Evolutionary conservation across 2,888 invertebrate genomes (phyloP).

Genomic region (Melangyna quadrimaculata): DNA sequence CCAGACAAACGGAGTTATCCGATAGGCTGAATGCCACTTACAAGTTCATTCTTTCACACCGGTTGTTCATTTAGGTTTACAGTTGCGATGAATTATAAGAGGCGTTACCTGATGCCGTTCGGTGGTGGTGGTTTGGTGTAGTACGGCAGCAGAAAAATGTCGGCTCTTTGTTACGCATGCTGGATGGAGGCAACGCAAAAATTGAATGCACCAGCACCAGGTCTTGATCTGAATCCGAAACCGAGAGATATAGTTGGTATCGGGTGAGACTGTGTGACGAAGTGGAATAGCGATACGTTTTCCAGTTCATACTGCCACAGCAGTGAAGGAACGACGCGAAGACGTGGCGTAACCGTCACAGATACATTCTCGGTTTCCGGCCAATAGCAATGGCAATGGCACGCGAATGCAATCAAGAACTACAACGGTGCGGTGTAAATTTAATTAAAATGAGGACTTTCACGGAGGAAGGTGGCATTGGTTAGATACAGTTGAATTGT

Average conservation of each 20-base stretch:
- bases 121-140: constrained; percentile 24
- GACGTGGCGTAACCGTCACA: constrained; percentile 71
- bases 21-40: constrained; percentile 50
- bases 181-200: constrained; percentile 22
- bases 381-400: constrained; percentile 77
- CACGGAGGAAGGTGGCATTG: constrained; percentile 64
- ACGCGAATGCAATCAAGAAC: constrained; percentile 69
- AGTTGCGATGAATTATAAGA: constrained; percentile 63
- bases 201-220: constrained; percentile 12
- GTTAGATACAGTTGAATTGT: constrained; percentile 50
- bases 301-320: constrained; percentile 70
- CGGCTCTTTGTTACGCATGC: constrained; percentile 68
- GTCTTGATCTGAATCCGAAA: constrained; percentile 12
- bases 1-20: constrained; percentile 54
- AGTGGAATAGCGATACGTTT: constrained; percentile 70
- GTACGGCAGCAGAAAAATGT: constrained; percentile 60
- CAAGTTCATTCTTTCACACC: constrained; percentile 39
- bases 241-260: constrained; percentile 25
- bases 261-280: constrained; percentile 44
- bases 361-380: constrained; percentile 75
- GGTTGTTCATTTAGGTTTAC: constrained; percentile 63
- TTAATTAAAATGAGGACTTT: constrained; percentile 50
- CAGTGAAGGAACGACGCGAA: constrained; percentile 47
- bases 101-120: constrained; percentile 49
- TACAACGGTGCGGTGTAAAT: constrained; percentile 64